These are phyloP conservation scores for Sycophaga agraensis DNA, from an alignment of 1,140 invertebrate species.

Conservation along the genomic window DNA sequence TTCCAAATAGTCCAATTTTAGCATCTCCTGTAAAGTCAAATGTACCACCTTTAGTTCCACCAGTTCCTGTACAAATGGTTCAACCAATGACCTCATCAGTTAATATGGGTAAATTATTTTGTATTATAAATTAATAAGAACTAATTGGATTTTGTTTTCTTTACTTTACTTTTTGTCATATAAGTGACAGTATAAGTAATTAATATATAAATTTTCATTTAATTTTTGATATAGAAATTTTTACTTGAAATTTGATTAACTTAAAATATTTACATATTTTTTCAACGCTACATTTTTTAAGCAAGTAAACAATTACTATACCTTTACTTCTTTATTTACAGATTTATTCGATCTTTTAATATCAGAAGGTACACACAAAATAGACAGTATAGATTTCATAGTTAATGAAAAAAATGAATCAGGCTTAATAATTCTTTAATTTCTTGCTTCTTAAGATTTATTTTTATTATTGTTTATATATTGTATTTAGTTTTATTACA, in stretches of 20 bases:
- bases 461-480: neutral
- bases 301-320: slow-evolving; percentile 5
- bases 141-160: no score
- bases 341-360: slow-evolving; percentile 50
- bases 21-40: slow-evolving; percentile 38
- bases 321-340: slow-evolving; percentile 42
- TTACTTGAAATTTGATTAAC: no score
- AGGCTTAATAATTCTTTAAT: slow-evolving; percentile 4
- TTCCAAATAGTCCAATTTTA: slow-evolving; percentile 51
- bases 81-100: slow-evolving; percentile 39
- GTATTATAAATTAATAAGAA: neutral
- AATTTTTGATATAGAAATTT: neutral
- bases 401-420: slow-evolving; percentile 1
- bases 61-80: slow-evolving; percentile 39
- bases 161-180: no score
- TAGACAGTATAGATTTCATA: slow-evolving; percentile 12
- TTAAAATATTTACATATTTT: no score
- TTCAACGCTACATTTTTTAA: no score
- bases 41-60: slow-evolving; percentile 35
- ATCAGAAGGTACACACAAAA: slow-evolving; percentile 41
- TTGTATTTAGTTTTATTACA: no score
- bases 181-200: no score
- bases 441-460: slow-evolving; percentile 4
- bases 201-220: slow-evolving; percentile 1
- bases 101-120: slow-evolving; percentile 39